phyloP scores from a whole-genome alignment of 2,888 invertebrate species.

The Junonia oenone region DNA sequence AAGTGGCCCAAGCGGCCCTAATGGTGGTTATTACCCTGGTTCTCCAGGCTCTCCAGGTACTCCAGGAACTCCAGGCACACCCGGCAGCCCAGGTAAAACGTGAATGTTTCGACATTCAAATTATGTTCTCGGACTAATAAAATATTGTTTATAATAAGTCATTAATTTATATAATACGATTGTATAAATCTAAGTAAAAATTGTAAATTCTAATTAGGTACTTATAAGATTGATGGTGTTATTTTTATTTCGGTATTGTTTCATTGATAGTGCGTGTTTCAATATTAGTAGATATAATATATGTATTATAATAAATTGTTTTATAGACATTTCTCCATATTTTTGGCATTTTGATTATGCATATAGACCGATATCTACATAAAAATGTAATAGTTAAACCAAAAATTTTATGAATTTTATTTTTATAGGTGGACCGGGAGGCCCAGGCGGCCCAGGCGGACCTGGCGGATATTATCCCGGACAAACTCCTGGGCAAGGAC shows the following conservation, averaged over 20 bases:
- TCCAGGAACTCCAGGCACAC: conserved; percentile 36
- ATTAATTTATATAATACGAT: too few species aligned
- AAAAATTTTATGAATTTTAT: not conserved
- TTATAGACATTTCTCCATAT: too few species aligned
- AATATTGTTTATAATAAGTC: not conserved
- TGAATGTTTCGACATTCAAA: not conserved
- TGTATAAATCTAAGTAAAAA: too few species aligned
- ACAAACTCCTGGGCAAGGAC: conserved; percentile 44
- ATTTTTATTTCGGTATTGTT: too few species aligned
- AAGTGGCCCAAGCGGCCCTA: not conserved
- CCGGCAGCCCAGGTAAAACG: conserved; percentile 42
- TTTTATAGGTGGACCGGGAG: conserved; percentile 16
- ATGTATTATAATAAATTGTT: too few species aligned
- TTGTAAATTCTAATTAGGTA: too few species aligned
- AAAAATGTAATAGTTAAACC: not conserved
- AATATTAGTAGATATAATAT: too few species aligned
- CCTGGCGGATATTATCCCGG: conserved; percentile 22
- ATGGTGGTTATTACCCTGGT: conserved; percentile 53
- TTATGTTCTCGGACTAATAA: conserved; percentile 5
- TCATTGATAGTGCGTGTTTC: too few species aligned
- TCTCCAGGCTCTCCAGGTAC: conserved; percentile 29
- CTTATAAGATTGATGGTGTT: too few species aligned
- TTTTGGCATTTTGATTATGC: too few species aligned
- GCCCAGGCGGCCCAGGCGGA: conserved; percentile 33
- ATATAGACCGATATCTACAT: not conserved